Evolutionary conservation across 1,140 invertebrate genomes (phyloP).

Genomic region (Diuraphis noxia): DNA sequence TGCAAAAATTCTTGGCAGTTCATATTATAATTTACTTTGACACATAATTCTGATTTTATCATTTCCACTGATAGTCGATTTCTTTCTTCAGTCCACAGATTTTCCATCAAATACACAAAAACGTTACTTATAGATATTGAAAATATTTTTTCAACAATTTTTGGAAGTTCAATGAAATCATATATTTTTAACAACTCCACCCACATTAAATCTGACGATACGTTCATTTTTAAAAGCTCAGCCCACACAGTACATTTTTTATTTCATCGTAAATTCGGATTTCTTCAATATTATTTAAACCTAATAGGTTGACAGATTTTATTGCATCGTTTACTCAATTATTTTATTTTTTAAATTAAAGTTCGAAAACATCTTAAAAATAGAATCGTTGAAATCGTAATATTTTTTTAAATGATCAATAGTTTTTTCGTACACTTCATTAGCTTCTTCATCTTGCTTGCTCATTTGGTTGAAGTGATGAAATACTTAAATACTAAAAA

Average conservation of each 20-base stretch:
- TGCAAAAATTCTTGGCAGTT: not conserved
- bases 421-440: not conserved
- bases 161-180: not conserved
- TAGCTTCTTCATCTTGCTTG: not conserved
- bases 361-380: slow-evolving; percentile 21
- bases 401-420: not conserved
- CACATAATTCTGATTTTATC: not conserved
- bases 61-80: slow-evolving; percentile 17
- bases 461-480: not conserved
- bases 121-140: slow-evolving; percentile 17
- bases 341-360: not conserved
- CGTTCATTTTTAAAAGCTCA: not conserved
- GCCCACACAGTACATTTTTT: not conserved
- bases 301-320: slow-evolving; percentile 12
- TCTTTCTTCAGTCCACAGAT: not conserved
- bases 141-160: slow-evolving; percentile 5
- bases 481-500: slow-evolving; percentile 1
- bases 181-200: not conserved
- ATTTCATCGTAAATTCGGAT: slow-evolving; percentile 8
- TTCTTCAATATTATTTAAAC: not conserved
- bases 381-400: slow-evolving; percentile 8
- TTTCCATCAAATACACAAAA: slow-evolving; percentile 14
- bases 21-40: slow-evolving; percentile 13
- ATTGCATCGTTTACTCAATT: not conserved
- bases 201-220: not conserved